A percentile compares a stretch with the other conserved stretches of the same genome.
These are phyloP conservation scores for Tachina grossa DNA, from an alignment of 2,888 invertebrate genomes.

Conservation along the genomic window DNA sequence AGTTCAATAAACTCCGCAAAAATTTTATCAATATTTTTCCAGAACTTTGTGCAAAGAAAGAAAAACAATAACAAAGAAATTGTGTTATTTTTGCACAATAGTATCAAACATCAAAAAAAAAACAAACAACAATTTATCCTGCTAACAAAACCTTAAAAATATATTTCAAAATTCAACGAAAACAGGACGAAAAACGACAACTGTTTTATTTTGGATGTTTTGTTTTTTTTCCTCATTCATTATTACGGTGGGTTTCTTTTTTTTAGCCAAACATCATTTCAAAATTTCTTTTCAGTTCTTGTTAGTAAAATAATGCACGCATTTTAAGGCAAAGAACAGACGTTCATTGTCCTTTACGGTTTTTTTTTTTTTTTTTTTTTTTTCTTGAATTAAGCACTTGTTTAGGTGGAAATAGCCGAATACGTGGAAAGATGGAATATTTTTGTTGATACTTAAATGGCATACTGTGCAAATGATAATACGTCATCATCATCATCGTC, in stretches of 20 bases:
- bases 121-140: conserved; percentile 43
- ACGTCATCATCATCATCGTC: conserved; percentile 46
- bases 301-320: conserved; percentile 36
- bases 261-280: background rate
- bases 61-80: conserved; percentile 46
- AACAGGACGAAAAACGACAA: conserved; percentile 58
- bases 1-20: conserved; percentile 58
- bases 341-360: conserved; percentile 68
- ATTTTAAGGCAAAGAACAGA: conserved; percentile 42
- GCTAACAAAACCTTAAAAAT: conserved; percentile 12
- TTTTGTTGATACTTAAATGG: conserved; percentile 36
- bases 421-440: conserved; percentile 15
- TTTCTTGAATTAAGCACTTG: conserved; percentile 44
- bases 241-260: conserved; percentile 32
- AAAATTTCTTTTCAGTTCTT: background rate
- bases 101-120: conserved; percentile 13
- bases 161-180: conserved; percentile 29
- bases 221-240: background rate
- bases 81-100: conserved; percentile 27
- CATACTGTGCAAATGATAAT: conserved; percentile 47
- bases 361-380: background rate
- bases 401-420: conserved; percentile 28
- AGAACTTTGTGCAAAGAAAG: background rate
- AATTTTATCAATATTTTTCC: conserved; percentile 38
- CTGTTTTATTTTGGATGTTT: conserved; percentile 45